A percentile compares a stretch with the other conserved stretches of the same genome.
Evolutionary conservation across 2,888 invertebrate genomes (phyloP).

Genomic region (Callyntrura sp.): DNA sequence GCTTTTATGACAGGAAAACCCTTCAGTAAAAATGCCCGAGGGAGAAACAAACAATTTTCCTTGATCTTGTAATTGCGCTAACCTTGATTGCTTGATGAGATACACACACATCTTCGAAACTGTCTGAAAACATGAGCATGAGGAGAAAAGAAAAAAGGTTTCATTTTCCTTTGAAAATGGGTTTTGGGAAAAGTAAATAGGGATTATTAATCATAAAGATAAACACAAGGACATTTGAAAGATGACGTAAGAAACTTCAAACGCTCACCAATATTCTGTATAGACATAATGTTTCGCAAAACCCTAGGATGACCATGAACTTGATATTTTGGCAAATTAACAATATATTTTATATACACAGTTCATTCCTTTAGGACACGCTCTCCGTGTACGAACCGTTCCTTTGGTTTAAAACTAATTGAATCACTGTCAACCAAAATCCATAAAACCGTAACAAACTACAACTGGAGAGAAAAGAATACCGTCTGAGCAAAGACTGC

Average conservation of each 20-base stretch:
- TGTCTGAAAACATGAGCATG: neutral
- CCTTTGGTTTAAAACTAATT: constrained; percentile 8
- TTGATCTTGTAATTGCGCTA: neutral
- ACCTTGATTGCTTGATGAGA: neutral
- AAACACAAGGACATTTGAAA: constrained; percentile 25
- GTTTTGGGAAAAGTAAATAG: neutral
- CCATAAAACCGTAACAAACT: neutral
- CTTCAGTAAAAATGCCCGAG: neutral
- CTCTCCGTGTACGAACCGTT: neutral
- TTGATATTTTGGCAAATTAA: constrained; percentile 44
- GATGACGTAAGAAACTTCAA: constrained; percentile 36
- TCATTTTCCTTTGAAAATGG: neutral
- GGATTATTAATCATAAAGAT: neutral
- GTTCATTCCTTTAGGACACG: neutral
- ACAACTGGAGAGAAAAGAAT: constrained; percentile 24
- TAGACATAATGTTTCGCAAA: too few relatives aligned
- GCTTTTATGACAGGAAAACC: neutral
- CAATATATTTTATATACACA: neutral
- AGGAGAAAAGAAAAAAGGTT: neutral
- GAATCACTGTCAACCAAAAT: constrained; percentile 20
- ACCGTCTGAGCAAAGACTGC: neutral
- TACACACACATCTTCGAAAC: neutral
- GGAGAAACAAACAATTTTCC: neutral
- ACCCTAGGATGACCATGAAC: constrained; percentile 41
- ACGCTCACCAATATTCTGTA: neutral